Conservation (phyloP, 2,797 vertebrate species). For the Sciaenops ocellatus region DNA sequence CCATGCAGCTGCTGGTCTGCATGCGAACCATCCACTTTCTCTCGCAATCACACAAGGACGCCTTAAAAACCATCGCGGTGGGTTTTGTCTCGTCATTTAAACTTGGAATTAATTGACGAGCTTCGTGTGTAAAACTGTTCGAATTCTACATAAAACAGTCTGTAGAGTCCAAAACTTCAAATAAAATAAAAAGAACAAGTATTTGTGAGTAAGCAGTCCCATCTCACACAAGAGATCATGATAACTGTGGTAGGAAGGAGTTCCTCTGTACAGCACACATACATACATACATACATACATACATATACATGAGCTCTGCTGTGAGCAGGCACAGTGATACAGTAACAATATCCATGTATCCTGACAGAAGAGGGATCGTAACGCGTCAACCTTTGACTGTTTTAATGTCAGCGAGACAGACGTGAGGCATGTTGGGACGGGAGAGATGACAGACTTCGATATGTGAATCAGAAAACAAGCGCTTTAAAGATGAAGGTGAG, state of each 20-base stretch:
- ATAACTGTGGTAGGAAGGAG: constrained; percentile 41
- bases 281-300: constrained; percentile 54
- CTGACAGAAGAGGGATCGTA: constrained; percentile 16
- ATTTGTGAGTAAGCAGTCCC: constrained; percentile 41
- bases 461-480: neutral
- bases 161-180: constrained; percentile 8
- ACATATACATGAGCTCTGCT: constrained; percentile 63
- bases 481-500: neutral
- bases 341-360: constrained; percentile 38
- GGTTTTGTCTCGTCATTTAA: neutral
- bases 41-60: neutral
- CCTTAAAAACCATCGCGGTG: neutral
- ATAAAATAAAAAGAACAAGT: constrained; percentile 1
- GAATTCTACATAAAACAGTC: constrained; percentile 40
- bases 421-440: neutral
- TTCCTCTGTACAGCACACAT: constrained; percentile 65
- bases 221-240: constrained; percentile 27
- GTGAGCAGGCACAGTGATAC: constrained; percentile 62
- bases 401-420: neutral
- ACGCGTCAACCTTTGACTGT: neutral
- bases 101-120: constrained; percentile 20
- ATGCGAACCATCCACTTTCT: neutral
- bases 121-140: constrained; percentile 18
- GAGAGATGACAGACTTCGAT: constrained; percentile 7
- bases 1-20: constrained; percentile 51